A percentile compares a stretch with the other conserved stretches of the same genome.
Conservation (phyloP, 2,797 vertebrate genomes). For the Clarias platycephalus region DNA sequence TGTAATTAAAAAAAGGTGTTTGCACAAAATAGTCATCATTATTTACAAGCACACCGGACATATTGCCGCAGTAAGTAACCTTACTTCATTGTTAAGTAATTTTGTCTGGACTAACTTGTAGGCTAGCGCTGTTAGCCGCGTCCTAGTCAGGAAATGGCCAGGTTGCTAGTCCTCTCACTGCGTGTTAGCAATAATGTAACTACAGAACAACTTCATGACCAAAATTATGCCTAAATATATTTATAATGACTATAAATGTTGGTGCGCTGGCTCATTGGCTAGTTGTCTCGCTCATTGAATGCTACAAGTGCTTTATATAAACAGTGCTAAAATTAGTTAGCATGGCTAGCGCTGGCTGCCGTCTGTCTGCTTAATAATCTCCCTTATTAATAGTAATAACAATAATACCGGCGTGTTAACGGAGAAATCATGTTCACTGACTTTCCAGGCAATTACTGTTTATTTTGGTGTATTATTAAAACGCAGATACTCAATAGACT, state of each 20-base stretch:
- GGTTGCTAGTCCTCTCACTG: neutral
- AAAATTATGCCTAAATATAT: neutral
- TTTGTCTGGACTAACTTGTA: constrained; percentile 13
- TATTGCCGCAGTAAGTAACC: constrained; percentile 18
- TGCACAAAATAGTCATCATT: neutral
- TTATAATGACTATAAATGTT: neutral
- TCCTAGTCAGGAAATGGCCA: neutral
- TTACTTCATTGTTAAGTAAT: neutral
- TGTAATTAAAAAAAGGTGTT: neutral
- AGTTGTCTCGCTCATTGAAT: neutral
- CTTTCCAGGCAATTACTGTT: neutral
- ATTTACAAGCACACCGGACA: neutral
- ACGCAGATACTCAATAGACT: neutral
- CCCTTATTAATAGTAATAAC: neutral
- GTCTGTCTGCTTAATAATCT: neutral
- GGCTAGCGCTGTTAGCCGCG: neutral
- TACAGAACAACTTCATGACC: neutral
- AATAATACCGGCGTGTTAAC: neutral
- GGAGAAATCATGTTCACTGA: neutral
- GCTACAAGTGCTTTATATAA: constrained; percentile 5
- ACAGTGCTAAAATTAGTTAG: constrained; percentile 34
- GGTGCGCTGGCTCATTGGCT: neutral
- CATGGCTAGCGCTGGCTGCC: neutral
- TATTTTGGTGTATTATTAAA: neutral
- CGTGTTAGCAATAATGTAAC: constrained; percentile 1